phyloP scores from a whole-genome alignment of 2,113 vertebrate genomes.

The Anolis carolinensis region DNA sequence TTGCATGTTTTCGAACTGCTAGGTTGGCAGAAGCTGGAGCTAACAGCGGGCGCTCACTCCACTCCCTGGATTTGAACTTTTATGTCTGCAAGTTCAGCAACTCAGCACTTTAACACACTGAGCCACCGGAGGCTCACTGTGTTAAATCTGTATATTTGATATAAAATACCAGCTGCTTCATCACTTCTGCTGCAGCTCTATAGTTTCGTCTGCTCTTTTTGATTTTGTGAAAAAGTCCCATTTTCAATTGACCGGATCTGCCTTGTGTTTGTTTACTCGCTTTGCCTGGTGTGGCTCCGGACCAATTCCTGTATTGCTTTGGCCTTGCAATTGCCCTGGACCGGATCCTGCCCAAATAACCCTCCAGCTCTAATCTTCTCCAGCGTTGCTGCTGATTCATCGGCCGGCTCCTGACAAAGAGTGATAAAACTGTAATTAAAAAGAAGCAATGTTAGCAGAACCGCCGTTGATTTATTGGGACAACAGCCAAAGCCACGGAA shows the following conservation, averaged over 20 bases:
- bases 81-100: too few species aligned
- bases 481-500: not conserved
- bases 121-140: too few species aligned
- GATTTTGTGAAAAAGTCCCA: not conserved
- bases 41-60: too few species aligned
- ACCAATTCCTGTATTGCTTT: not conserved
- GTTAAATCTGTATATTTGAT: too few species aligned
- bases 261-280: not conserved
- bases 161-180: too few species aligned
- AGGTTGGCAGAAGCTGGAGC: too few species aligned
- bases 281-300: not conserved
- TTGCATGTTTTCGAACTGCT: too few species aligned
- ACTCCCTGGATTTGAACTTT: too few species aligned
- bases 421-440: not conserved
- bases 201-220: too few species aligned
- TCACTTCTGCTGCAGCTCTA: too few species aligned
- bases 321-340: not conserved
- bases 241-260: not conserved
- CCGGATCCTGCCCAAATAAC: not conserved
- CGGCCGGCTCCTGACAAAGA: not conserved
- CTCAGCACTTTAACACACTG: too few species aligned
- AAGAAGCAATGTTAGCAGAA: not conserved
- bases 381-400: not conserved
- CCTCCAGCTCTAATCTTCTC: not conserved
- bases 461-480: not conserved